phyloP scores from a whole-genome alignment of 1,140 invertebrate genomes.

The Sogatella furcifera region DNA sequence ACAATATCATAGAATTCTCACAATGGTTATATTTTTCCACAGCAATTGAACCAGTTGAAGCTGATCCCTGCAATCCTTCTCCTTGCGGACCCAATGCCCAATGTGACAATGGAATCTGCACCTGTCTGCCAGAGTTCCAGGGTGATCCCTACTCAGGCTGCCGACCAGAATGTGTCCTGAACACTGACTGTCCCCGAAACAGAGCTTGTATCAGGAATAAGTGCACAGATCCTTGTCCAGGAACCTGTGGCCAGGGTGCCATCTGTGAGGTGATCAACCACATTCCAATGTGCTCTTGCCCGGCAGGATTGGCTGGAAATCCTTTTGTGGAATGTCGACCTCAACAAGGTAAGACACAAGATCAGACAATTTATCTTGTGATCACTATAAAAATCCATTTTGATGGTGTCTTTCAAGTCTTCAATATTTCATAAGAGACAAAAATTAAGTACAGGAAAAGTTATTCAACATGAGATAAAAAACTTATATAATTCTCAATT shows the following conservation, averaged over 20 bases:
- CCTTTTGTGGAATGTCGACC: constrained; percentile 33
- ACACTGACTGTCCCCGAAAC: constrained; percentile 51
- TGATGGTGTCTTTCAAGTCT: no score
- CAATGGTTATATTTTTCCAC: constrained; percentile 20
- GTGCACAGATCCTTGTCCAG: constrained; percentile 56
- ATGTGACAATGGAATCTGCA: constrained; percentile 39
- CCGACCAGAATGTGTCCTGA: constrained; percentile 60
- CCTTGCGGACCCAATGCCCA: constrained; percentile 39
- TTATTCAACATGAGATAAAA: no score
- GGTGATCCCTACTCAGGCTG: constrained; percentile 62
- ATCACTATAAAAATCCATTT: no score
- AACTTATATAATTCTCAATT: no score
- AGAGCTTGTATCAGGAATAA: constrained; percentile 56
- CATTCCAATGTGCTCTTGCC: constrained; percentile 56
- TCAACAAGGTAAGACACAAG: constrained; percentile 24
- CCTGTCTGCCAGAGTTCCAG: constrained; percentile 51
- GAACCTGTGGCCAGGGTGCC: constrained; percentile 53
- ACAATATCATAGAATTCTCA: neutral
- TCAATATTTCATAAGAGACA: no score
- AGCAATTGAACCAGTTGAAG: constrained; percentile 27
- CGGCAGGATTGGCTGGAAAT: constrained; percentile 38
- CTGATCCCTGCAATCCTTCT: constrained; percentile 38
- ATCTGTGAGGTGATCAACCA: constrained; percentile 57
- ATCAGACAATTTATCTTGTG: no score
- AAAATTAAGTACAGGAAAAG: no score